Evolutionary conservation across 2,888 invertebrate species (phyloP).

Genomic region (Margaritifera margaritifera): DNA sequence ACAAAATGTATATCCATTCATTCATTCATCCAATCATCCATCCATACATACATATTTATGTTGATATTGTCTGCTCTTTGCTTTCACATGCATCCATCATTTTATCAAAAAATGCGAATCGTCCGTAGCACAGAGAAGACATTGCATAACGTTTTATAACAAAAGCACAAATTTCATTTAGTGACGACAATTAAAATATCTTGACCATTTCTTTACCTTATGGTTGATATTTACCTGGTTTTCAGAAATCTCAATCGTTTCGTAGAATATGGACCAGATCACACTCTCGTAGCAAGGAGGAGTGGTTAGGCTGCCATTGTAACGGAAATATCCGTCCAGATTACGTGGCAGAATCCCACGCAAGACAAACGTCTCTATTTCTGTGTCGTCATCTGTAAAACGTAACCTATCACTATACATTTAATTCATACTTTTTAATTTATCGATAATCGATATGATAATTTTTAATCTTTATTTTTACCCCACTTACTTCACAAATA

Average conservation of each 20-base stretch:
- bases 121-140: no score
- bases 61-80: no score
- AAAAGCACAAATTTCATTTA: neutral
- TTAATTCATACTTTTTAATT: neutral
- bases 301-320: conserved; percentile 63
- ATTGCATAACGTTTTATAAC: neutral
- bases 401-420: no score
- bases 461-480: no score
- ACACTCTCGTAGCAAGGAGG: conserved; percentile 66
- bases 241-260: conserved; percentile 49
- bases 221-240: conserved; percentile 39
- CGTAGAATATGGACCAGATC: conserved; percentile 60
- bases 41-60: no score
- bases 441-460: no score
- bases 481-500: no score
- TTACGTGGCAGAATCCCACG: conserved; percentile 41
- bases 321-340: conserved; percentile 57
- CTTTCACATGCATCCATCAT: no score
- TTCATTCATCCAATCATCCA: no score
- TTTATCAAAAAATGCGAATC: no score
- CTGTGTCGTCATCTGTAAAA: conserved; percentile 15
- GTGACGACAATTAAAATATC: neutral
- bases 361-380: conserved; percentile 31
- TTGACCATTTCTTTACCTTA: neutral
- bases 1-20: no score